phyloP scores from a whole-genome alignment of 2,888 invertebrate species.

The Leptopilina syphax region DNA sequence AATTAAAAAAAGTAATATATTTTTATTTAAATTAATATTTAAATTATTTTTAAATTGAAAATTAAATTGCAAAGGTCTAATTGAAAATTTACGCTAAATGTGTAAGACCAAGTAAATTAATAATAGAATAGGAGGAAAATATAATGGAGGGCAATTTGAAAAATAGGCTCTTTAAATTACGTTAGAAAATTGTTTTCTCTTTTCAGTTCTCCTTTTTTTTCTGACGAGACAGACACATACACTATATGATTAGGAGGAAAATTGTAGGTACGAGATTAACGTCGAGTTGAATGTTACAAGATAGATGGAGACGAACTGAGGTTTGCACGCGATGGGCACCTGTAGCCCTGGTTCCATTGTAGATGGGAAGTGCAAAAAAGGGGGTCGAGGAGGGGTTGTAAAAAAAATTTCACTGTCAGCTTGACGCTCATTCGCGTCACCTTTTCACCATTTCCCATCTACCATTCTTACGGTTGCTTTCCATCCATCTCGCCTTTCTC shows the following conservation, averaged over 20 bases:
- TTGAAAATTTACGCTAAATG: no score
- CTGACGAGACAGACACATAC: neutral
- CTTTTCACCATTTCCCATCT: slow-evolving; percentile 29
- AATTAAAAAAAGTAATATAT: no score
- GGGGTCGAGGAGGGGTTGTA: neutral
- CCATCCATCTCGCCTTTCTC: slow-evolving; percentile 31
- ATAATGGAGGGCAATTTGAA: neutral
- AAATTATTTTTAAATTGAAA: no score
- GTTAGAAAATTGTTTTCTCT: neutral
- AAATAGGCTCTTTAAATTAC: neutral
- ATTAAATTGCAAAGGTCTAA: no score
- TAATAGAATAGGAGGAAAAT: neutral
- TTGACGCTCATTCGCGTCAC: slow-evolving; percentile 23
- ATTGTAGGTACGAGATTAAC: slow-evolving; percentile 13
- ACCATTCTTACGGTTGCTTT: slow-evolving; percentile 19
- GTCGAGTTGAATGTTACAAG: slow-evolving; percentile 24
- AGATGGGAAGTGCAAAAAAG: neutral
- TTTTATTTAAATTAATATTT: no score
- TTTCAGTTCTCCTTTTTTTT: neutral
- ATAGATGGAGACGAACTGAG: slow-evolving; percentile 34
- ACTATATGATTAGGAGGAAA: slow-evolving; percentile 13
- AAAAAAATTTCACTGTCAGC: slow-evolving; percentile 27
- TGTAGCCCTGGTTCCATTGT: slow-evolving; percentile 15
- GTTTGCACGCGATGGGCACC: slow-evolving; percentile 38
- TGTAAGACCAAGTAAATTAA: neutral